A percentile compares a stretch with the other conserved stretches of the same genome.
Conservation (phyloP, 2,797 vertebrate genomes). For the Trichosurus vulpecula region DNA sequence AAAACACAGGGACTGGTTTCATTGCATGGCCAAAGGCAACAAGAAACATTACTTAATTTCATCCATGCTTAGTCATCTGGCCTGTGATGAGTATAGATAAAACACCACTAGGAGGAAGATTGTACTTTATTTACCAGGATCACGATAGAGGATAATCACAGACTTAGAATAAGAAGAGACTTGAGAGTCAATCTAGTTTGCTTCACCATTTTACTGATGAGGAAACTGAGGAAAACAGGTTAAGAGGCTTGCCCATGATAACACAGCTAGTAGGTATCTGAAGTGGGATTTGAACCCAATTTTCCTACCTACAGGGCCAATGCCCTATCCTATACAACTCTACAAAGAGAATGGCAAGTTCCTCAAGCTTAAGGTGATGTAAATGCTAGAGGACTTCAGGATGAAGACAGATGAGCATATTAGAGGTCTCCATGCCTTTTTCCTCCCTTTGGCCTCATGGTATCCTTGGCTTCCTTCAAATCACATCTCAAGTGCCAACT, state of each 20-base stretch:
- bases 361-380: not conserved
- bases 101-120: not conserved
- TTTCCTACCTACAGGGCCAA: too few relatives aligned
- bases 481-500: not conserved
- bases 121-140: not conserved
- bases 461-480: not conserved
- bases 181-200: not conserved
- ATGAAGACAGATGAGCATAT: not conserved
- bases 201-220: not conserved
- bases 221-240: not conserved
- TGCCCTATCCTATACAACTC: not conserved
- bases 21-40: not conserved
- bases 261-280: not conserved
- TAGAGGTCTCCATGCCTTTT: not conserved
- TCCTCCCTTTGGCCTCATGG: not conserved
- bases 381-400: not conserved
- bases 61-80: not conserved
- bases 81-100: not conserved
- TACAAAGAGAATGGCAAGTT: not conserved
- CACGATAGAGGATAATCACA: too few relatives aligned
- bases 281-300: not conserved
- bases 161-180: too few relatives aligned
- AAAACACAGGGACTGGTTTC: not conserved
- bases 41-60: not conserved
- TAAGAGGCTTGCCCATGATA: not conserved